Base-by-base conservation (phyloP, 2,113 vertebrate genomes). In the Heterotis niloticus region DNA sequence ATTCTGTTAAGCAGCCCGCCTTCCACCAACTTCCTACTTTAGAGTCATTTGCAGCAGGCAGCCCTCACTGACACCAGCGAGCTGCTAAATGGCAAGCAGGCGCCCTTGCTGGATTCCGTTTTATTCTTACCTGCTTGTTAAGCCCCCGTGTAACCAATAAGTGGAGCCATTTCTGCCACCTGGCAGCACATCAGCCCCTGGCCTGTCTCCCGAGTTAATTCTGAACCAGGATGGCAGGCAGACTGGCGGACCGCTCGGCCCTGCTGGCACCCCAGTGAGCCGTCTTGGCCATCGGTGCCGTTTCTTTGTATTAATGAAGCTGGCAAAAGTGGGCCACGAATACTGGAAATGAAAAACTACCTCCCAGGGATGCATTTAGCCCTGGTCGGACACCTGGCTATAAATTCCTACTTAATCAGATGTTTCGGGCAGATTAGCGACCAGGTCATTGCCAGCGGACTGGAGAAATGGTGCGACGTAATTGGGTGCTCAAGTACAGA, bases 301-400 rank as follows among this genome's bases (percentile, higher is more conserved):
- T 28, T 81, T 83, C 71, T 88, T 87, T 82, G 83, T 86, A 86
- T 87, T 88, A 89, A 90, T 88, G 87, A 88, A 87, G 85, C 87
- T 85, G 65, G 84, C 81, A 78, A 82, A 88, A 82, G 86, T 78
- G 62, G 81, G 72, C 76, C 86, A 74, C 82, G 78, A 76, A 81
- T 75, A 68, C 80, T 51, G 54, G 75, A 82, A 86, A 80, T 77
- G 78, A 84, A 81, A 82, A 83, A 83, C 29, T 26, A 78, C 83
- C 85, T 85, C 85, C 69, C 20, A 79, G 80, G 86, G 82, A 24
- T 79, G 83, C 80, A 82, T 84, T 81, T 80, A 67, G 76, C 84
- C 84, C 70, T 81, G 82, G 80, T 78, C 79, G 72, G 54, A 85
- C 81, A 78, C 77, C 62, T 4, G 81, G 68, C 76, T 28, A 77